Evolutionary conservation across 2,888 invertebrate species (phyloP), one percentile per base, ranked within the genome.

Genomic region (Himalopsyche kuldschensis): DNA sequence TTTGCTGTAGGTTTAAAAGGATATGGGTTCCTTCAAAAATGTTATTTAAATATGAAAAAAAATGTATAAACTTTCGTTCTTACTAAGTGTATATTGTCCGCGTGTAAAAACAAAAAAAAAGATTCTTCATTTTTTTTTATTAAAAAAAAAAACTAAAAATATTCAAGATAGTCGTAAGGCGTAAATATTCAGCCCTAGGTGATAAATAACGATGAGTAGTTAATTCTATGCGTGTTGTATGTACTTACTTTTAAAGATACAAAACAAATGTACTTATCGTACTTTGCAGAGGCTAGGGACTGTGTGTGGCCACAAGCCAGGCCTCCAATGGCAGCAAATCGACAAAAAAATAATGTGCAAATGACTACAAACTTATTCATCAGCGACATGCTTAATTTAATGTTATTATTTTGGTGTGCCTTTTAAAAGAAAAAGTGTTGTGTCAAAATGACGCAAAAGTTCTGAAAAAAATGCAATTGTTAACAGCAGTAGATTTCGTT

Each of bases 21-120:
- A 47, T 76, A 31, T 27, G 41, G 27, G 17, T 27, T 47, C 81
- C 81, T 84, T 78, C 69, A 78, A 69, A 81, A 85, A 81, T 84
- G 85, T 85, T 84, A 84, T 85, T 85, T 81, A 76, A 35, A 69
- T 84, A 79, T 85, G 82, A 80, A 84, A 84, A 84, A 83, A 63
- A 24, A 76, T 80, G 46, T 83, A 83, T 77, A 80, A 41, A 78
- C 76, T 79, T 5, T 48, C 35, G 78, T 82, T 20, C 55, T 82
- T 35, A 78, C 77, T 82, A 55, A 78, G 48, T 82, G 78, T 55
- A 63, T 82, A 63, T 82, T 77, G 82, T 82, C 78, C 82, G 82
- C 41, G 82, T 78, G 80, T 80, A 55, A 55, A 31, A 48, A 63
- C 4, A 55, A 55, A 55, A 55, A 55, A 55, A 55, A 20, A 55